phyloP scores from a whole-genome alignment of 2,113 vertebrate species.

The Eonycteris spelaea region DNA sequence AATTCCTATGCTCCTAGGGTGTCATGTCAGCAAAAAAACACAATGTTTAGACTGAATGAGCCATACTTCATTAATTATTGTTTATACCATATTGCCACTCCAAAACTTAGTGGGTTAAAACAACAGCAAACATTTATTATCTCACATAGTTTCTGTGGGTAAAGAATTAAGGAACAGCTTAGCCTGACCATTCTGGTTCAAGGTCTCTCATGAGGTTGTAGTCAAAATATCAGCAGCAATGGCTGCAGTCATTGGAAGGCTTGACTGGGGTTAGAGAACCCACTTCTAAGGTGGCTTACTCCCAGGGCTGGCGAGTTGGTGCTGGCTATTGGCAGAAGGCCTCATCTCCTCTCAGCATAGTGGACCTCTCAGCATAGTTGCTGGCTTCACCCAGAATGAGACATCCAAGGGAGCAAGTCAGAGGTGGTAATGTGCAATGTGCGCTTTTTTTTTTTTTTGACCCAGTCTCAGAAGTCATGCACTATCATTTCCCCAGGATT shows the following conservation, averaged over 20 bases:
- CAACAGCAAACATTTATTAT: not conserved
- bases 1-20: not conserved
- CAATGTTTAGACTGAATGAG: not conserved
- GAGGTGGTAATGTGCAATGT: not conserved
- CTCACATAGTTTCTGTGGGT: not conserved
- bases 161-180: not conserved
- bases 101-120: not conserved
- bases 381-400: not conserved
- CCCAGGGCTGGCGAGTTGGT: not conserved
- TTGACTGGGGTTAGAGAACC: not conserved
- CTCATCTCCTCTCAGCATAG: not conserved
- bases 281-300: not conserved
- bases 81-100: not conserved
- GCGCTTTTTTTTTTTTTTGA: not conserved
- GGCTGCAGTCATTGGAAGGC: not conserved
- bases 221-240: not conserved
- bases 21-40: not conserved
- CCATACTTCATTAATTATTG: not conserved
- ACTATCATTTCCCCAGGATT: not conserved
- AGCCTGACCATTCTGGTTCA: not conserved
- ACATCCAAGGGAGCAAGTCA: not conserved
- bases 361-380: not conserved
- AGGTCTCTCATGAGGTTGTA: not conserved
- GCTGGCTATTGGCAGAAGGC: not conserved
- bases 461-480: not conserved